Conservation (phyloP, 2,888 invertebrate species). For the Himalopsyche kuldschensis region DNA sequence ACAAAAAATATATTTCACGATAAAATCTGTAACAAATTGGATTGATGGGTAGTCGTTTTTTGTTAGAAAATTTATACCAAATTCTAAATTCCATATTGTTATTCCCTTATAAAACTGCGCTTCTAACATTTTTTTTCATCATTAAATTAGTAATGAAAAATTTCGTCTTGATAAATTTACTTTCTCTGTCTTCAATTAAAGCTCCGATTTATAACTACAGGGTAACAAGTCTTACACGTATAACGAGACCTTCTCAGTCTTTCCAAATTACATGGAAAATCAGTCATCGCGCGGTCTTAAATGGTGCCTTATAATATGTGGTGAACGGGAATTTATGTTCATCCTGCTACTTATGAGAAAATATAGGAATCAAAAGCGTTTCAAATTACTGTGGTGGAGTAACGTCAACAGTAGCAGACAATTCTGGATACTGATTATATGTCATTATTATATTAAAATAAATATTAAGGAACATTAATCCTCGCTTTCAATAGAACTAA, state of each 20-base stretch:
- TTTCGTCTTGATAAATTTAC: background rate
- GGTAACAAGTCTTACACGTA: background rate
- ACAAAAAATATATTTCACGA: too few relatives aligned
- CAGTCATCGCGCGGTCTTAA: background rate
- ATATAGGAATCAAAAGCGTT: background rate
- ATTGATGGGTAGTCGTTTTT: too few relatives aligned
- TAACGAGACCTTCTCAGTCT: background rate
- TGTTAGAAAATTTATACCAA: too few relatives aligned
- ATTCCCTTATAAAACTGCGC: too few relatives aligned
- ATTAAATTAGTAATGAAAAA: too few relatives aligned
- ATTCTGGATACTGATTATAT: background rate
- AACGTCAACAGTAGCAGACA: background rate
- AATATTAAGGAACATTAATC: too few relatives aligned
- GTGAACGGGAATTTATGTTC: background rate
- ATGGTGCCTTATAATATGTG: background rate
- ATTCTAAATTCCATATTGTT: too few relatives aligned
- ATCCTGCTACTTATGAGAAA: background rate
- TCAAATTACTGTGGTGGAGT: background rate
- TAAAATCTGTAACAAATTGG: too few relatives aligned
- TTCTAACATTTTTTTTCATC: too few relatives aligned
- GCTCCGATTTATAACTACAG: background rate
- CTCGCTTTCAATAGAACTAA: too few relatives aligned
- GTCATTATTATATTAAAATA: too few relatives aligned
- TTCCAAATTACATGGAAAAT: background rate
- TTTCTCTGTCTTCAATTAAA: background rate